phyloP scores from a whole-genome alignment of 2,797 vertebrate species.

The Odontamblyopus rebecca region DNA sequence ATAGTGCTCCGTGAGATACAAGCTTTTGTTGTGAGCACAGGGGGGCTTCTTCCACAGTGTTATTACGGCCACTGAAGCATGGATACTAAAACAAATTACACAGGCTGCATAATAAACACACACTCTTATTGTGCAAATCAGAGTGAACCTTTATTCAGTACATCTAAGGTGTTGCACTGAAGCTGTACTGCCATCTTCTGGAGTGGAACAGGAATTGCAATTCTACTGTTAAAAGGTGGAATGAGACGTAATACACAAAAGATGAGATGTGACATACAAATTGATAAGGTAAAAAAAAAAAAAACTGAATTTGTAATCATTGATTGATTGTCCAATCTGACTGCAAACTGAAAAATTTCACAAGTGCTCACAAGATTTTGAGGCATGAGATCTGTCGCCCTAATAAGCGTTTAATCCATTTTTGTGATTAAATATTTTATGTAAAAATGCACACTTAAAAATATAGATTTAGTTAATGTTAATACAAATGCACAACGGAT shows the following conservation, averaged over 20 bases:
- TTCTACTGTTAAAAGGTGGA: background rate
- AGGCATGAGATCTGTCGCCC: too few species aligned
- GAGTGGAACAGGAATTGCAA: constrained; percentile 8
- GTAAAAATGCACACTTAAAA: too few species aligned
- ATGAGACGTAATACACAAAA: too few species aligned
- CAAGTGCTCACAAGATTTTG: too few species aligned
- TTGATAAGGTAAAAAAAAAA: too few species aligned
- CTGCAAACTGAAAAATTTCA: too few species aligned
- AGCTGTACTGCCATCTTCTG: constrained; percentile 57
- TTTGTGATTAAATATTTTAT: too few species aligned
- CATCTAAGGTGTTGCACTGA: background rate
- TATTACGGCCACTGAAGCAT: background rate
- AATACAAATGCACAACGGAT: background rate
- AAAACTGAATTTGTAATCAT: too few species aligned
- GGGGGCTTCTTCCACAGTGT: background rate
- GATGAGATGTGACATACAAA: too few species aligned
- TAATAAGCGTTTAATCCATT: too few species aligned
- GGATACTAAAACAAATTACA: background rate
- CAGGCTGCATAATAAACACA: background rate
- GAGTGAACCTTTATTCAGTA: background rate
- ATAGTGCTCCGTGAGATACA: constrained; percentile 6
- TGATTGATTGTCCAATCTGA: too few species aligned
- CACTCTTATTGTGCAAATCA: background rate
- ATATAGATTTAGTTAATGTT: background rate
- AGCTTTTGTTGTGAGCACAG: background rate